Evolutionary conservation across 1,140 invertebrate genomes (phyloP), one percentile per base, ranked within the genome.

Genomic region (Grapholita molesta): DNA sequence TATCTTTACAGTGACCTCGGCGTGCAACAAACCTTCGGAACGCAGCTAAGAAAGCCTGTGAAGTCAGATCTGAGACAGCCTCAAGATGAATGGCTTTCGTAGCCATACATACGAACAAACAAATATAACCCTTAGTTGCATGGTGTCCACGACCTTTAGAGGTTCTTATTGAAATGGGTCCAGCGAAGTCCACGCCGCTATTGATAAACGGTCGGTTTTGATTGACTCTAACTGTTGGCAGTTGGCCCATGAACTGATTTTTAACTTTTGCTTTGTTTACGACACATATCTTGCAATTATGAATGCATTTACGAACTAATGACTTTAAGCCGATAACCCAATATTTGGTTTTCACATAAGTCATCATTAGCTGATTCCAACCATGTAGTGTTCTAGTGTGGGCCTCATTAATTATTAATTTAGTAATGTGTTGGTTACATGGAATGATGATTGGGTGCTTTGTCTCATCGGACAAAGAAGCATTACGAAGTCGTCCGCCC

Each of bases 121-220:
- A 68, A 12, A 71, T 72, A 8, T 74, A 75, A 2, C 38, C 71
- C 71, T 78, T 77, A 18, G 65, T 76, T 15, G 48, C 23, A 18
- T 5, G 8, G 8, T 67, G 24, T 4, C 66, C 66, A 67, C 68
- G 24, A 2, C 67, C 57, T 8, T 67, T 64, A 55, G 68, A 68
- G 9, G 67, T 71, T 64, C 72, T 70, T 9, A 70, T 78, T n/a
- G 33, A 15, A 48, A 92, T 78, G 0, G 89, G 88, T 0, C 91
- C 89, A 3, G 81, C 78, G 72, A 73, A 92, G 75, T 92, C 91
- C 0, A 91, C 70, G 1, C 90, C 90, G 11, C 69, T 69, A n/a
- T 80, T 70, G 5, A 15, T 24, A 72, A 93, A 92, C 0, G 87
- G 74, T 6, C 66, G 55, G 0, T 30, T 30, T 30, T 79, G 64